Percentiles rank a stretch among this genome's conserved stretches.
phyloP scores from a whole-genome alignment of 2,888 invertebrate species.

The Nomada flava region DNA sequence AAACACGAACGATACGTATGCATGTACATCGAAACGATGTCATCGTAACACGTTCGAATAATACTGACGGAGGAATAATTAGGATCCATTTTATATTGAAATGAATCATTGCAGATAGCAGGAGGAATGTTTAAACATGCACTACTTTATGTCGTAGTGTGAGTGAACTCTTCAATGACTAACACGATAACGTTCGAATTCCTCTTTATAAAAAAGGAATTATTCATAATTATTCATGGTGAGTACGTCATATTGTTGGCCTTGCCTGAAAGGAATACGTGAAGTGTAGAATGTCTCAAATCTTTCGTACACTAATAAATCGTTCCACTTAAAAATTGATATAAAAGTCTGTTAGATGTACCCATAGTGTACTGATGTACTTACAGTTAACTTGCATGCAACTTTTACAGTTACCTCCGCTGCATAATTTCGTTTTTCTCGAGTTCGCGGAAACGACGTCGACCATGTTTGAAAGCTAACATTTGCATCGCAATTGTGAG shows the following conservation, averaged over 20 bases:
- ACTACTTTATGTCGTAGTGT: background rate
- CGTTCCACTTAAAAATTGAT: too few species aligned
- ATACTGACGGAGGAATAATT: background rate
- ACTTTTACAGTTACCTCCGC: too few species aligned
- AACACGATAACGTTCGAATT: background rate
- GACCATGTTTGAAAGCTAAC: conserved; percentile 9
- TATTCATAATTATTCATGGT: background rate
- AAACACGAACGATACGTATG: conserved; percentile 11
- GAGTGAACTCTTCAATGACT: background rate
- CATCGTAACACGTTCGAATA: background rate
- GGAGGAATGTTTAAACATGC: background rate
- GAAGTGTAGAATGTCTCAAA: background rate
- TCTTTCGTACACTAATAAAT: too few species aligned
- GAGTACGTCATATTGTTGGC: background rate
- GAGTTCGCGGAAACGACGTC: background rate
- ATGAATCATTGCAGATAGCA: conserved; percentile 1
- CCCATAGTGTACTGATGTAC: too few species aligned
- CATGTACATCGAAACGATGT: background rate
- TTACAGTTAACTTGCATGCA: too few species aligned
- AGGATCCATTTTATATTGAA: background rate
- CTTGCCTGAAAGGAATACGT: background rate
- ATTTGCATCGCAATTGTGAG: conserved; percentile 24
- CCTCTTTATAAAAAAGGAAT: background rate
- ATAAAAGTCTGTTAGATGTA: too few species aligned
- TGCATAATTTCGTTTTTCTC: conserved; percentile 9